Evolutionary conservation across 2,113 vertebrate genomes (phyloP).

Genomic region (Chaetodon auriga): DNA sequence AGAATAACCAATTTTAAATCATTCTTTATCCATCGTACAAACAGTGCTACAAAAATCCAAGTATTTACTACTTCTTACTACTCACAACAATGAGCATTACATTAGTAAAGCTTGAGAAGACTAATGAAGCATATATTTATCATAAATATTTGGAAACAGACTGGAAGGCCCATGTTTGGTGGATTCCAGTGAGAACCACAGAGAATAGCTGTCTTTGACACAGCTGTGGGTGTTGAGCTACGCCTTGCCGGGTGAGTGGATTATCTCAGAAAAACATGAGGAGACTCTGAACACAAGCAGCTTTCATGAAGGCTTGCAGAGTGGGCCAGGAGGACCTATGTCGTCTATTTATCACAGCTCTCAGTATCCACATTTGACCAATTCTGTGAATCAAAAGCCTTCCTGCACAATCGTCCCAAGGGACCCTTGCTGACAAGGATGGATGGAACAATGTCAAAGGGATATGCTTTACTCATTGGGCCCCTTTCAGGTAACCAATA

Average conservation of each 20-base stretch:
- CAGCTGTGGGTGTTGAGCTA: slow-evolving; percentile 84
- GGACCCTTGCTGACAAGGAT: neutral
- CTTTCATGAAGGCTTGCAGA: slow-evolving; percentile 82
- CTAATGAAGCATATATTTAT: slow-evolving; percentile 65
- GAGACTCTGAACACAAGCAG: slow-evolving; percentile 84
- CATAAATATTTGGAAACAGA: slow-evolving; percentile 78
- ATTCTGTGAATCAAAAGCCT: slow-evolving; percentile 40
- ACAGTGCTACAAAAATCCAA: neutral
- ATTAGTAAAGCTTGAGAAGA: slow-evolving; percentile 33
- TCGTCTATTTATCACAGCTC: slow-evolving; percentile 67
- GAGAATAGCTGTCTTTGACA: slow-evolving; percentile 86
- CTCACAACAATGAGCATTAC: neutral
- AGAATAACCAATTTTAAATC: neutral
- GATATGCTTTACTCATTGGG: neutral
- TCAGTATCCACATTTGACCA: slow-evolving; percentile 50
- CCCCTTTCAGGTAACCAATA: neutral
- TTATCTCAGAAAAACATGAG: slow-evolving; percentile 88
- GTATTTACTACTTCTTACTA: neutral
- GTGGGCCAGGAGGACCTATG: slow-evolving; percentile 80
- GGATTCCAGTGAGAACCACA: slow-evolving; percentile 76
- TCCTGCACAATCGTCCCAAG: neutral
- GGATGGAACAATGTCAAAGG: neutral
- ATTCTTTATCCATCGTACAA: neutral
- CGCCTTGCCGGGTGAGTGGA: slow-evolving; percentile 83
- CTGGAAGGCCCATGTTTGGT: slow-evolving; percentile 69